A percentile compares a stretch with the other conserved stretches of the same genome.
Evolutionary conservation across 1,140 invertebrate species (phyloP).

Genomic region (Lysiphlebus fabarum): DNA sequence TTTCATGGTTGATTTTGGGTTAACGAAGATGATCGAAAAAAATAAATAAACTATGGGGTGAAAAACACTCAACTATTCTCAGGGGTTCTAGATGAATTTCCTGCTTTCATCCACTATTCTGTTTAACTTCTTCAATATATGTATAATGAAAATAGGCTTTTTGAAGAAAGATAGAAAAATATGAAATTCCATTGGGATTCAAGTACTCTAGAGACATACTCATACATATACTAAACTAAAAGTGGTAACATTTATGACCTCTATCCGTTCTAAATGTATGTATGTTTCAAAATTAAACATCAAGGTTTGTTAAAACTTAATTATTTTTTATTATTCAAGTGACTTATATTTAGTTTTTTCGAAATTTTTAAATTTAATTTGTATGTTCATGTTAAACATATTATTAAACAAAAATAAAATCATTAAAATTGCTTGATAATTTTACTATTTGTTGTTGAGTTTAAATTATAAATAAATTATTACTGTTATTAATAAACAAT

Average conservation of each 20-base stretch:
- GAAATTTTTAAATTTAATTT: too few relatives aligned
- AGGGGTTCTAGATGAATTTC: not conserved
- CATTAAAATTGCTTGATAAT: too few relatives aligned
- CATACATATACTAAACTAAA: not conserved
- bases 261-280: not conserved
- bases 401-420: too few relatives aligned
- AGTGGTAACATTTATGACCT: constrained; percentile 9
- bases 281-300: too few relatives aligned
- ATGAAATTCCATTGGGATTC: not conserved
- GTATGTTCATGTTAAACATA: too few relatives aligned
- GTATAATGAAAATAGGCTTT: not conserved
- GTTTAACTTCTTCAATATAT: constrained; percentile 5
- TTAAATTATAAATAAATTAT: too few relatives aligned
- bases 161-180: not conserved
- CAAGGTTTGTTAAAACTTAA: not conserved
- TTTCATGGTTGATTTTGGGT: constrained; percentile 3
- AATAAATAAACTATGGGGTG: not conserved
- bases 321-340: not conserved
- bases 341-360: not conserved
- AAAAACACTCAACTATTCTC: constrained; percentile 1
- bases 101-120: not conserved
- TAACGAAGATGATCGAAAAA: not conserved
- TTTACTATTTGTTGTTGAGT: too few relatives aligned
- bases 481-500: too few relatives aligned
- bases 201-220: constrained; percentile 5